Conservation (phyloP, 2,113 vertebrate species). For the Rhinoptilus africanus region DNA sequence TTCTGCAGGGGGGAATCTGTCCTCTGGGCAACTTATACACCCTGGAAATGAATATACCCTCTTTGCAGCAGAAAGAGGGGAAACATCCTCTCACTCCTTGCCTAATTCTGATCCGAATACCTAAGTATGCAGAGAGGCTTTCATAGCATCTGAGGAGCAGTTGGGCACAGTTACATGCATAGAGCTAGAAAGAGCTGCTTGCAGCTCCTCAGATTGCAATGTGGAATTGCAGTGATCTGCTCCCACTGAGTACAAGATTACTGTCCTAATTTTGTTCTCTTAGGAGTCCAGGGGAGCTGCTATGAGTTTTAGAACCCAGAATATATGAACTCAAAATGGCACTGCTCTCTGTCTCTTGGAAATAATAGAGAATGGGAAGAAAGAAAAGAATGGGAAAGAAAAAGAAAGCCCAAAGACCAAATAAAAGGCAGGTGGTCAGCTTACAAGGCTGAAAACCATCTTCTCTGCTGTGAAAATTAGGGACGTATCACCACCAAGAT, state of each 20-base stretch:
- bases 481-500: not conserved
- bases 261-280: not conserved
- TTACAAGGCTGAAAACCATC: not conserved
- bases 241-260: not conserved
- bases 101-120: not conserved
- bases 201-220: not conserved
- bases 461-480: not conserved
- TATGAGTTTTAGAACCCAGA: not conserved
- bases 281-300: not conserved
- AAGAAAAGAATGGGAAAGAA: not conserved
- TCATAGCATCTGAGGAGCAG: not conserved
- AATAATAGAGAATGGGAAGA: not conserved
- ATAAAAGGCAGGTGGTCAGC: not conserved
- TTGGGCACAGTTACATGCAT: not conserved
- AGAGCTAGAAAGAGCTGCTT: not conserved
- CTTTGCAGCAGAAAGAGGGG: not conserved
- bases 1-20: not conserved
- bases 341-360: not conserved
- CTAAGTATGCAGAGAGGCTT: not conserved
- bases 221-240: not conserved
- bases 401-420: not conserved
- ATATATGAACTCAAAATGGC: not conserved
- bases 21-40: not conserved
- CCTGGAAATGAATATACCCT: not conserved
- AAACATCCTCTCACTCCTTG: not conserved